A percentile compares a stretch with the other conserved stretches of the same genome.
Evolutionary conservation across 2,888 invertebrate genomes (phyloP).

Genomic region (Agrotis puta): DNA sequence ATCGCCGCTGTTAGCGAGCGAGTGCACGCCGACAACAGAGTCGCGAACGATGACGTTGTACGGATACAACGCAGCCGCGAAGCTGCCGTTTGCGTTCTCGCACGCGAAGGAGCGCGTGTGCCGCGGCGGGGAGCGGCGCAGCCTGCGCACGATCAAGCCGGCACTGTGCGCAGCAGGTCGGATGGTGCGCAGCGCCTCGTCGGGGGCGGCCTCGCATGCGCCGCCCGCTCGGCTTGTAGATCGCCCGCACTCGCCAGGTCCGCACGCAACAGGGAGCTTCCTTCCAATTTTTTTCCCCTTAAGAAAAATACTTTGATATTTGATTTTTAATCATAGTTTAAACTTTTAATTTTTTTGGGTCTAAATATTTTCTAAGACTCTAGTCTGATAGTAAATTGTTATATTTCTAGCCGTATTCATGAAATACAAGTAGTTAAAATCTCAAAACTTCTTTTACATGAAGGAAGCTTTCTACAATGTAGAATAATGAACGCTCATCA

Average conservation of each 20-base stretch:
- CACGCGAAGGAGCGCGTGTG: conserved; percentile 78
- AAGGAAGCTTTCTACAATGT: conserved; percentile 72
- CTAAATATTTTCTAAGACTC: conserved; percentile 29
- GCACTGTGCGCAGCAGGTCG: conserved; percentile 80
- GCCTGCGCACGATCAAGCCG: conserved; percentile 78
- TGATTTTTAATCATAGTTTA: conserved; percentile 9
- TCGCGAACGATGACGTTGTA: conserved; percentile 87
- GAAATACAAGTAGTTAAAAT: conserved; percentile 41
- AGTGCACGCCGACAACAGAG: conserved; percentile 84
- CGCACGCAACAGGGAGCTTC: conserved; percentile 74
- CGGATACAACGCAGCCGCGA: conserved; percentile 89
- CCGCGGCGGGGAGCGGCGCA: conserved; percentile 75
- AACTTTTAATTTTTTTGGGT: conserved; percentile 33
- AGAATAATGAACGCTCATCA: conserved; percentile 59
- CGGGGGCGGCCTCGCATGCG: conserved; percentile 86
- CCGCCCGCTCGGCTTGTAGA: conserved; percentile 81
- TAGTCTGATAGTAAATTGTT: conserved; percentile 34
- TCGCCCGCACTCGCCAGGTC: conserved; percentile 84
- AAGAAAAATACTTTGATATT: conserved; percentile 20
- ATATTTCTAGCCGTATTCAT: conserved; percentile 35
- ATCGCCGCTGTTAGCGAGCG: conserved; percentile 83
- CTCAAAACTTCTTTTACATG: conserved; percentile 58
- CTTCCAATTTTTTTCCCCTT: conserved; percentile 46
- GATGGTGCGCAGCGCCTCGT: conserved; percentile 90
- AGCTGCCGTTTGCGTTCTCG: conserved; percentile 88